phyloP scores from a whole-genome alignment of 2,797 vertebrate genomes.

The Periparus ater region DNA sequence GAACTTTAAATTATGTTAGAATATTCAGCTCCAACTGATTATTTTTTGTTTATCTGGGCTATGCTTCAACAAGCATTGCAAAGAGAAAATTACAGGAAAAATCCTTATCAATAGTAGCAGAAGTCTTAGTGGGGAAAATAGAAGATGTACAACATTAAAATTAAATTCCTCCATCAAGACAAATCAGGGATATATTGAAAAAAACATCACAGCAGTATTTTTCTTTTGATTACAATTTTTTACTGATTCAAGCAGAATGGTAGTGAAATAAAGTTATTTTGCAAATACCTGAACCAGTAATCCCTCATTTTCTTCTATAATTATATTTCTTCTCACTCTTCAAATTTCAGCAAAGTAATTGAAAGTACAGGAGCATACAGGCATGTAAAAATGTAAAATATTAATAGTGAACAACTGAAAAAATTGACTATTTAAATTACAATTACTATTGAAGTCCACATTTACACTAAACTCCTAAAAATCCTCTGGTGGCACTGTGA shows the following conservation, averaged over 20 bases:
- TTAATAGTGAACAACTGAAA: neutral
- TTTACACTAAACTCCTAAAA: neutral
- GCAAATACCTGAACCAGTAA: neutral
- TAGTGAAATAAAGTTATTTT: neutral
- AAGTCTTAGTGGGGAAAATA: neutral
- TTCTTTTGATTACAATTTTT: neutral
- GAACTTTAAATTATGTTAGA: neutral
- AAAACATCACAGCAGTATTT: neutral
- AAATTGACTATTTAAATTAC: neutral
- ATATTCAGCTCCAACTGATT: neutral
- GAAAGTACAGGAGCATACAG: neutral
- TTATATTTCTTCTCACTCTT: neutral
- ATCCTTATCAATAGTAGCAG: neutral
- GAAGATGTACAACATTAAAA: neutral
- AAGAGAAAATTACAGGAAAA: neutral
- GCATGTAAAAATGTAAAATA: neutral
- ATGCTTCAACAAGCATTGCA: neutral
- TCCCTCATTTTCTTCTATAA: neutral
- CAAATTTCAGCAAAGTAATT: neutral
- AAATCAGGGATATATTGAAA: neutral
- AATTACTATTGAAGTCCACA: neutral
- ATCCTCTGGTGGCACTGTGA: neutral
- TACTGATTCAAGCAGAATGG: neutral
- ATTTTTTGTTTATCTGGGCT: neutral
- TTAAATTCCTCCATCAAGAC: neutral